A percentile compares a stretch with the other conserved stretches of the same genome.
Evolutionary conservation across 2,113 vertebrate species (phyloP).

Genomic region (Pituophis catenifer): DNA sequence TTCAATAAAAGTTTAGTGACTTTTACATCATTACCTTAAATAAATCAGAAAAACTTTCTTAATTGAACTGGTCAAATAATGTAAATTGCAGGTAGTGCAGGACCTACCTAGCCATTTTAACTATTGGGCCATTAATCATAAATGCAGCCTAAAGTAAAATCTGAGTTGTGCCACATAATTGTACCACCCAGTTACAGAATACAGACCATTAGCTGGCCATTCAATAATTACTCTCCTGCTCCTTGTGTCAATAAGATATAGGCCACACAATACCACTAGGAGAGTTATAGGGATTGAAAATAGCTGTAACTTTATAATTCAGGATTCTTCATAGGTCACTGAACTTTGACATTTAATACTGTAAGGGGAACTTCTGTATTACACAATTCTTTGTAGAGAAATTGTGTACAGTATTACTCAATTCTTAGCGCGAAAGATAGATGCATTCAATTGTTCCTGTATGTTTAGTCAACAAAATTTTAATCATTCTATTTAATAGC

Average conservation of each 20-base stretch:
- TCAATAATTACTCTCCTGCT: neutral
- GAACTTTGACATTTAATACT: neutral
- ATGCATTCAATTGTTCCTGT: neutral
- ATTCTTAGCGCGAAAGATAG: neutral
- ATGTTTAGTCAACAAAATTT: neutral
- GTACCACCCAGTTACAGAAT: neutral
- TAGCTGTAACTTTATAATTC: neutral
- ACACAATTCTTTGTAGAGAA: neutral
- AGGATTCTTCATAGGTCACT: slow-evolving; percentile 1
- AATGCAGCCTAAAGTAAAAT: neutral
- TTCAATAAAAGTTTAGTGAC: neutral
- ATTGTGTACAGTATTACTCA: neutral
- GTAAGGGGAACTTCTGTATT: slow-evolving; percentile 3
- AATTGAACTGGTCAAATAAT: neutral
- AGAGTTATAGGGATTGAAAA: neutral
- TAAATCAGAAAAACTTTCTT: neutral
- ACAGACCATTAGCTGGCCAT: neutral
- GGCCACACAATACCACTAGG: neutral
- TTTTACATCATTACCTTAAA: neutral
- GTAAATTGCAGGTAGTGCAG: neutral
- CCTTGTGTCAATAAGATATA: neutral
- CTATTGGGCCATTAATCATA: neutral
- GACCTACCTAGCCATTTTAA: neutral
- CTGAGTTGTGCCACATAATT: neutral
- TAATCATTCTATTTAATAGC: neutral